Conservation (phyloP, 2,797 vertebrate species). For the Heliangelus exortis region DNA sequence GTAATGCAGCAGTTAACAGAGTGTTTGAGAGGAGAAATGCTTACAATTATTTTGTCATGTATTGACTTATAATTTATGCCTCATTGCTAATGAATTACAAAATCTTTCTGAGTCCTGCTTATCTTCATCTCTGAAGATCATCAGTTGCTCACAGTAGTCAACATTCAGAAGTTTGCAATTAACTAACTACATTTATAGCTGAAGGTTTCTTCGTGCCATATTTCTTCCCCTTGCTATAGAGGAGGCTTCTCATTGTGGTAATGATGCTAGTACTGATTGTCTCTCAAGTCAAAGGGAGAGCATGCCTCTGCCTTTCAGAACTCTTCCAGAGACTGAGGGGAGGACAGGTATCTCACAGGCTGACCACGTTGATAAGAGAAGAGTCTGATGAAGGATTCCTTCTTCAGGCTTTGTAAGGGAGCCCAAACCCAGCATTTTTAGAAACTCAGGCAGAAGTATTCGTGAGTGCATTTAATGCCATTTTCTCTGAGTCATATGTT, state of each 20-base stretch:
- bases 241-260: not conserved
- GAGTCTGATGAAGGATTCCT: not conserved
- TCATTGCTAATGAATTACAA: not conserved
- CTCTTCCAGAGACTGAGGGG: not conserved
- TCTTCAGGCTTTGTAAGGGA: not conserved
- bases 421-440: not conserved
- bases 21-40: not conserved
- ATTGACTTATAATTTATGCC: not conserved
- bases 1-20: not conserved
- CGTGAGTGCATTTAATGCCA: not conserved
- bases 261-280: not conserved
- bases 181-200: not conserved
- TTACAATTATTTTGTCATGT: not conserved
- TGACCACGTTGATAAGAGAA: not conserved
- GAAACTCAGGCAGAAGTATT: not conserved
- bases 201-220: not conserved
- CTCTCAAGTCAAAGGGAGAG: not conserved
- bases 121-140: not conserved
- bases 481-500: not conserved
- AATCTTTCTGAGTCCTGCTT: not conserved
- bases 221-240: not conserved
- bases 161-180: not conserved
- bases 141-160: not conserved
- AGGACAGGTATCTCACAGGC: not conserved
- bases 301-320: rapidly evolving